Evolutionary conservation across 1,140 invertebrate species (phyloP), one percentile per base, ranked within the genome.

Genomic region (Formica exsecta): DNA sequence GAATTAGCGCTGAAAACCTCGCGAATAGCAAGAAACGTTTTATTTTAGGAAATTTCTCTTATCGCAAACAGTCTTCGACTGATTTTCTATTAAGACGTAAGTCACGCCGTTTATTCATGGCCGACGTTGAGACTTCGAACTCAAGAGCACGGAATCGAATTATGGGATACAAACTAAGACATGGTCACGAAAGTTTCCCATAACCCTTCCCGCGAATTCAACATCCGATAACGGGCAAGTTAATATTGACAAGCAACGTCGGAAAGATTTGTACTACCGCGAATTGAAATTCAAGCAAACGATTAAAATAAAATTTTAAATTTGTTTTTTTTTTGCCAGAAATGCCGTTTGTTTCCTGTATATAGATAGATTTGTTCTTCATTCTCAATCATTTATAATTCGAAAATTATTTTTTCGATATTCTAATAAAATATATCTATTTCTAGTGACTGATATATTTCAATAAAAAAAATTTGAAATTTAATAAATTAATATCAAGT

Each of bases 81-180:
- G 73, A 16, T 41, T 75, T 61, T 41, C 54, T 4, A 75, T 75
- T 75, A 54, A 75, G 73, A 41, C 22, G 73, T 75, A 54, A 75
- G 36, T 59, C 54, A 61, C 16, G 16, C 38, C 8, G 36, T 75
- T 75, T 75, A 61, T 61, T 75, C 36, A 51, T 74, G 13, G 73
- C 38, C 73, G 73, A 75, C 16, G 32, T 57, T 51, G 71, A 7
- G 51, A 19, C 11, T 19, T 59, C 19, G 32, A 22, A 59, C 54
- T 22, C 54, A 9, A 38, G 32, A 59, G 8, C 22, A 16, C 4
- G 73, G 54, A 75, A 75, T 75, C 22, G 54, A 61, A 36, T 36
- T 57, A 38, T 75, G 16, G 36, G 54, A 75, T 75, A 22, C 22
- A 22, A 75, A 61, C n/a, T 75, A 61, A 61, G n/a, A 54, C 22